A percentile compares a stretch with the other conserved stretches of the same genome.
Evolutionary conservation across 2,888 invertebrate genomes (phyloP).

Genomic region (Ormyrus labotus): DNA sequence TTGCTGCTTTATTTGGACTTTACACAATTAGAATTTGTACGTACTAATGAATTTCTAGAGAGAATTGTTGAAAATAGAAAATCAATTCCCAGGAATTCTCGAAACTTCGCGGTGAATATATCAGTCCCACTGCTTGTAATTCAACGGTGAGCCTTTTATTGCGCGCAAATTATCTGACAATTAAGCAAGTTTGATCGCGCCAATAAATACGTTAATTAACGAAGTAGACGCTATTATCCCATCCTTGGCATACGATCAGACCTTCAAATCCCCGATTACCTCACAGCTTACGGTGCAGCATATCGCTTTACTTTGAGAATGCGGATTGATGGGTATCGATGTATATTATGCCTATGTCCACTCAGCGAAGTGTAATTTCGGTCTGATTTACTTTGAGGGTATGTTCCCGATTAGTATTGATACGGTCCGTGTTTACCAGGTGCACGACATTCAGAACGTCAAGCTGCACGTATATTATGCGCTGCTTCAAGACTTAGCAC

Average conservation of each 20-base stretch:
- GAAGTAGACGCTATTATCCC: too few relatives aligned
- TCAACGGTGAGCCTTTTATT: too few relatives aligned
- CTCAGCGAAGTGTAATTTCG: conserved; percentile 39
- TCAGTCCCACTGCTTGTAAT: too few relatives aligned
- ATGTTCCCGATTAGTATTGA: conserved; percentile 37
- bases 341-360: conserved; percentile 14
- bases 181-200: too few relatives aligned
- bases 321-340: conserved; percentile 43
- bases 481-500: background rate
- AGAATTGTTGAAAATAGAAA: too few relatives aligned
- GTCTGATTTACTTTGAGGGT: conserved; percentile 50
- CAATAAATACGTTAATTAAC: too few relatives aligned
- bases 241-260: background rate
- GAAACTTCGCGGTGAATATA: too few relatives aligned
- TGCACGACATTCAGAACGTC: conserved; percentile 17
- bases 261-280: conserved; percentile 31
- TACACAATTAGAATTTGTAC: too few relatives aligned
- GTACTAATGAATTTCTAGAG: too few relatives aligned
- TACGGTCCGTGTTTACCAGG: conserved; percentile 26
- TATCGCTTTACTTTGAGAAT: conserved; percentile 36
- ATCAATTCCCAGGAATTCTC: too few relatives aligned
- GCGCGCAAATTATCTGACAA: too few relatives aligned
- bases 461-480: conserved; percentile 3
- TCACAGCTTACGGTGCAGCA: background rate
- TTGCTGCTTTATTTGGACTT: too few relatives aligned